Evolutionary conservation across 2,888 invertebrate species (phyloP).

Genomic region (Xylophagus ater): DNA sequence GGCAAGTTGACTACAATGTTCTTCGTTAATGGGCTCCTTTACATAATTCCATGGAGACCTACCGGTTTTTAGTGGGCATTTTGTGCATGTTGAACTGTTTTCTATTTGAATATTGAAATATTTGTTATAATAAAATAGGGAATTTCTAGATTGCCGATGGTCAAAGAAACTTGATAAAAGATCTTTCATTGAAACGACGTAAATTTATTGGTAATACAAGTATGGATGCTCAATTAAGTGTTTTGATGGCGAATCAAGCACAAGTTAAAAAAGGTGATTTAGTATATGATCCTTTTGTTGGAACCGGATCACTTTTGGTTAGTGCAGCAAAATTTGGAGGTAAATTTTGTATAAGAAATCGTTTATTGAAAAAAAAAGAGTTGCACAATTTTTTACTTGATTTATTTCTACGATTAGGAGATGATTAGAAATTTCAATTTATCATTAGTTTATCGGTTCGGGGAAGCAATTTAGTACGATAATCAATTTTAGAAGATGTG

Average conservation of each 20-base stretch:
- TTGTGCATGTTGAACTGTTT: not conserved
- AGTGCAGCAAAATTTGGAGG: constrained; percentile 84
- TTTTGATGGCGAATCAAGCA: constrained; percentile 94
- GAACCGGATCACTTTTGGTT: constrained; percentile 68
- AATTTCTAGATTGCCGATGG: constrained; percentile 71
- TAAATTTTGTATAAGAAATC: constrained; percentile 18
- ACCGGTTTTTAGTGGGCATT: too few species aligned
- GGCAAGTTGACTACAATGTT: too few species aligned
- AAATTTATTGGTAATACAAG: constrained; percentile 97
- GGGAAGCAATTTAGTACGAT: too few species aligned
- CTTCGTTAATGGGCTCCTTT: too few species aligned
- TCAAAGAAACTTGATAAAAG: constrained; percentile 66
- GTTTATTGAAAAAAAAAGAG: not conserved
- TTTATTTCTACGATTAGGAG: too few species aligned
- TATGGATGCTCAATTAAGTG: constrained; percentile 91
- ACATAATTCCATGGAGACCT: too few species aligned
- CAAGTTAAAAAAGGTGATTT: constrained; percentile 58
- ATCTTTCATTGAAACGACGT: constrained; percentile 75
- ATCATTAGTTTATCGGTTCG: too few species aligned
- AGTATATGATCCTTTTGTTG: constrained; percentile 85
- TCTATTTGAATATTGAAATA: not conserved
- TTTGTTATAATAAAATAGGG: constrained; percentile 9
- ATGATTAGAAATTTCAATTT: too few species aligned
- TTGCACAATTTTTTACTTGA: too few species aligned
- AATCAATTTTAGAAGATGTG: too few species aligned